Evolutionary conservation across 2,797 vertebrate species (phyloP).

Genomic region (Neosalanx taihuensis): DNA sequence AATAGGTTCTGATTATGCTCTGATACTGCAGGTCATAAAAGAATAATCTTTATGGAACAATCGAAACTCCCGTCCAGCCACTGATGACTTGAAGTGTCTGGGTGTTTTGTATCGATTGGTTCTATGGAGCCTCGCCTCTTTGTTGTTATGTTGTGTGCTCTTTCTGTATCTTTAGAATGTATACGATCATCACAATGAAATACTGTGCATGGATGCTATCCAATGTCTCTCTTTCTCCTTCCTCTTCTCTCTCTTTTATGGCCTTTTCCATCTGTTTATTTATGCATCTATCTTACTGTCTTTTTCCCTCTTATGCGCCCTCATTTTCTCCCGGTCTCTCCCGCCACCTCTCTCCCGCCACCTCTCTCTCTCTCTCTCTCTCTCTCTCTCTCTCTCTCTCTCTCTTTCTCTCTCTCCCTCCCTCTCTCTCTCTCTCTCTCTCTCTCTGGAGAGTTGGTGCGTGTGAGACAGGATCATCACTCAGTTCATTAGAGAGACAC

Average conservation of each 20-base stretch:
- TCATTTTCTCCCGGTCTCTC: too few relatives aligned
- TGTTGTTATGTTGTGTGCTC: constrained; percentile 41
- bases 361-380: constrained; percentile 11
- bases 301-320: neutral
- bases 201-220: neutral
- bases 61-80: constrained; percentile 29
- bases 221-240: neutral
- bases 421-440: constrained; percentile 10
- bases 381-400: constrained; percentile 6
- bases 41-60: constrained; percentile 12
- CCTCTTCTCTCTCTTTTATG: constrained; percentile 9
- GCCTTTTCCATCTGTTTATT: constrained; percentile 14
- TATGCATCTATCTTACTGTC: constrained; percentile 11
- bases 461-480: constrained; percentile 46
- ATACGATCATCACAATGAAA: too few relatives aligned
- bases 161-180: too few relatives aligned
- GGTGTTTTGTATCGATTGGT: constrained; percentile 52
- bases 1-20: too few relatives aligned
- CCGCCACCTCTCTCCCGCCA: too few relatives aligned
- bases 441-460: constrained; percentile 30
- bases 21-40: too few relatives aligned
- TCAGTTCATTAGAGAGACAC: constrained; percentile 61
- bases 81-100: constrained; percentile 23
- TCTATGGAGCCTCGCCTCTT: constrained; percentile 48
- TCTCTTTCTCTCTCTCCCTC: constrained; percentile 11